Evolutionary conservation across 2,797 vertebrate genomes (phyloP), one percentile per base, ranked within the genome.

Genomic region (Thripadectes ignobilis): DNA sequence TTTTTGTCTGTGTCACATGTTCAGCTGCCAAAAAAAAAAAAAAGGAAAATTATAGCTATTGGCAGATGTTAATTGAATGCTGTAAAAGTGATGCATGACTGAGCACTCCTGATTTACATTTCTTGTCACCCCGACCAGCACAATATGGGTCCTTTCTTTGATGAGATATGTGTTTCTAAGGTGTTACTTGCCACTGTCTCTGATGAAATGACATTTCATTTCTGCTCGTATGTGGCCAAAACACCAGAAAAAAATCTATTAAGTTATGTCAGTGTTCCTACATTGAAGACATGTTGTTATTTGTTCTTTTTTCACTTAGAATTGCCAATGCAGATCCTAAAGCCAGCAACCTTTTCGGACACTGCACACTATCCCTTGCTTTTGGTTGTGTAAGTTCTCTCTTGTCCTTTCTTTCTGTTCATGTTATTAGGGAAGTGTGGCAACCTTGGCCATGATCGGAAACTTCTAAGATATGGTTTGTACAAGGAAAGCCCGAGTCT

Each of bases 241-340:
- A 69, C 29, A 17, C 34, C 59, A 51, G 45, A 34, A 95, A 95
- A 95, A 68, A 62, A 73, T 82, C 72, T 85, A 6, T 74, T 75
- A 71, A 58, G 6, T 85, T 46, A 63, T 83, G 61, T 71, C 85
- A 76, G 11, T 2, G 1, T 88, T 82, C n/a, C 51, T n/a, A 22
- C 27, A 68, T 61, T 68, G 6, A 97, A 85, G 21, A 9, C 22
- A 81, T 29, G 26, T 52, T 89, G 32, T 55, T 74, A 34, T 86
- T 92, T 93, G 34, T 57, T 95, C 65, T 88, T 92, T 82, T 94
- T 78, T 96, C 92, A 24, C 92, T 68, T 62, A 99, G 99, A 96
- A 86, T 97, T 99, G 93, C 98, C 98, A 1, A 97, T 99, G 98
- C 98, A 99, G 98, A 98, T 99, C 91, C 97, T 99, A 95, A 99